Conservation (phyloP, 35 echinoderm and acorn worm species). For the Ophioderma brevispina region DNA sequence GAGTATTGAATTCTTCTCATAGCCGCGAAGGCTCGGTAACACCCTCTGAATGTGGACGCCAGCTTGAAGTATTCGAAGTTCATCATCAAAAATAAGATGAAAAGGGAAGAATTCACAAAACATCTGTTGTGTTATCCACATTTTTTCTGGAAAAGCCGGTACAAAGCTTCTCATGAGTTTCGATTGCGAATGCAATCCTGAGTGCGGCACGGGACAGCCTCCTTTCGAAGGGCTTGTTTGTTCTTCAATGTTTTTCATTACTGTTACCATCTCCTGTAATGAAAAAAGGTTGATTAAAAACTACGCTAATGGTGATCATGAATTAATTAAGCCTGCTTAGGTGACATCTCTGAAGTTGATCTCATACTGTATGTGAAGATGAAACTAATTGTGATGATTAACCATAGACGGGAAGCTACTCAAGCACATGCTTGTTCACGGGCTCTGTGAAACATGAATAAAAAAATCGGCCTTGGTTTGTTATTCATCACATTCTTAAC, state of each 20-base stretch:
- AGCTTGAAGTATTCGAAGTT: constrained; percentile 72
- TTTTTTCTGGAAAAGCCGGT: constrained; percentile 80
- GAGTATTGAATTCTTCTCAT: constrained; percentile 65
- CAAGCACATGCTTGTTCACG: no score
- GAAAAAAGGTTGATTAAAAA: background rate
- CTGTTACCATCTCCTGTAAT: background rate
- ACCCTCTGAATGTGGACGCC: constrained; percentile 93
- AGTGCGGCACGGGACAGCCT: constrained; percentile 12
- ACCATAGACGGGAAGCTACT: no score
- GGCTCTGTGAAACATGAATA: no score
- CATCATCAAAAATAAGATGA: constrained; percentile 88
- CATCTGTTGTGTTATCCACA: constrained; percentile 87
- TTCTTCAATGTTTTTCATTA: background rate
- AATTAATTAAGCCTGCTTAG: no score
- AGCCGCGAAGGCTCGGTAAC: constrained; percentile 59
- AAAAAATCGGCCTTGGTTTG: no score
- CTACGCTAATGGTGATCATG: no score
- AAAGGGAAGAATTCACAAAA: constrained; percentile 98
- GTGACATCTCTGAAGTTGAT: no score
- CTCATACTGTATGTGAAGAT: no score
- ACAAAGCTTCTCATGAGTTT: constrained; percentile 74
- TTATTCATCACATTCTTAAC: no score
- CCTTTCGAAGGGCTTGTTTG: background rate
- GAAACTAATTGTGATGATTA: no score
- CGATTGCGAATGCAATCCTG: constrained; percentile 7